Percentiles rank a stretch among this genome's conserved stretches.
Conservation (phyloP, 2,888 invertebrate genomes). For the Drosophila pegasa region DNA sequence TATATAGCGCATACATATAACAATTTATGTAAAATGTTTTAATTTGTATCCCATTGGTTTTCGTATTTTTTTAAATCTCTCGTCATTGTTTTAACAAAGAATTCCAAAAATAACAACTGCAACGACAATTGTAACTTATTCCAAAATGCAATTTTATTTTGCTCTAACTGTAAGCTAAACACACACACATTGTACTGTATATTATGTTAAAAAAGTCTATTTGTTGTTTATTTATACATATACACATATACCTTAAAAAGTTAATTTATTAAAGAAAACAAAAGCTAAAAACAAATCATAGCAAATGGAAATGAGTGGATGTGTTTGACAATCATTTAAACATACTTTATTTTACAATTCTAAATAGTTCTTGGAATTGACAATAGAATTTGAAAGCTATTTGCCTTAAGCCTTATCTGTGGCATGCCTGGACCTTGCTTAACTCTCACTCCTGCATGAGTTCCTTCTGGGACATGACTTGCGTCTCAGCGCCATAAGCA, state of each 20-base stretch:
- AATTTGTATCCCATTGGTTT: slow-evolving; percentile 26
- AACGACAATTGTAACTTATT: slow-evolving; percentile 71
- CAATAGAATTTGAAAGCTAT: neutral
- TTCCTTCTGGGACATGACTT: slow-evolving; percentile 38
- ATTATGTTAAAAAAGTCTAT: slow-evolving; percentile 73
- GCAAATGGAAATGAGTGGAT: slow-evolving; percentile 21
- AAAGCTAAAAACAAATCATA: slow-evolving; percentile 47
- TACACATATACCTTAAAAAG: slow-evolving; percentile 64
- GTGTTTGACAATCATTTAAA: neutral
- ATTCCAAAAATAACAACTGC: slow-evolving; percentile 48
- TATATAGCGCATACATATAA: slow-evolving; percentile 54
- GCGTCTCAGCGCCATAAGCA: slow-evolving; percentile 38
- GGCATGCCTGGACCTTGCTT: neutral
- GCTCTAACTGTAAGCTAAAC: slow-evolving; percentile 68
- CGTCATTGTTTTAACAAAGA: slow-evolving; percentile 20
- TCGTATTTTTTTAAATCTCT: slow-evolving; percentile 23
- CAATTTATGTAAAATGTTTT: slow-evolving; percentile 60
- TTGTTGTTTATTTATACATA: slow-evolving; percentile 79
- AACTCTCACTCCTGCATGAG: slow-evolving; percentile 10
- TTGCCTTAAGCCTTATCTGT: neutral
- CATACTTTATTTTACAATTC: neutral
- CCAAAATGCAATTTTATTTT: slow-evolving; percentile 66
- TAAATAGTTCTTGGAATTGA: too few relatives aligned
- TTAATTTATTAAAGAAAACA: slow-evolving; percentile 71
- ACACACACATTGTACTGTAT: slow-evolving; percentile 63